Evolutionary conservation across 2,888 invertebrate species (phyloP), one percentile per base, ranked within the genome.

Genomic region (Ichneumoninae sp.): DNA sequence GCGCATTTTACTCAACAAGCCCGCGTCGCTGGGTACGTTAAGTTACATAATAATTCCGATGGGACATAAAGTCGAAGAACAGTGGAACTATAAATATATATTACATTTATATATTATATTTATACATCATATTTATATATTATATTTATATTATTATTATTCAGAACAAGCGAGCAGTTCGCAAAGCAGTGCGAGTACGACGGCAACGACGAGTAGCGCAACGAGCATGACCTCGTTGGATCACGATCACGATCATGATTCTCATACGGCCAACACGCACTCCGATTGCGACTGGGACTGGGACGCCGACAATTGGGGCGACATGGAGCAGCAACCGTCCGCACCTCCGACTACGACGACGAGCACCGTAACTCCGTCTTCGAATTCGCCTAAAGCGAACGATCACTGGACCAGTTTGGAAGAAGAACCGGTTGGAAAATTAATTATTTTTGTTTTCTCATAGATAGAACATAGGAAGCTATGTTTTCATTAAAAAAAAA

Each of bases 271-370:
- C 1, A 93, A 92, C 65, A 89, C 91, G 0, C 92, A 93, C 83
- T 97, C 97, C 0, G 98, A 98, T 94, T 97, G 97, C 91, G 98
- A 98, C 89, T 97, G 96, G 88, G 97, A 97, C 88, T 98, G 98
- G 98, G 97, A 98, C 94, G 96, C 97, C 63, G 97, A 97, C 74
- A 96, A 96, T 92, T 98, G 98, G 98, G 98, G 98, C 13, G 98
- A 98, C 92, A 97, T 98, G 95, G 98, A 98, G 85, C 95, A 95
- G 71, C 95, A 95, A 87, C 94, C 95, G 86, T 94, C 94, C 5
- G 93, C 93, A 85, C 93, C 94, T 83, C 90, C 91, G 69, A 90
- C 94, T 7, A 86, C 89, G 0, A 88, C 89, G 22, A 86, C 87
- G 57, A 94, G 93, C 88, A 91, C 88, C 94, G 95, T 93, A 91